A percentile compares a stretch with the other conserved stretches of the same genome.
These are phyloP conservation scores for Bombus vancouverensis DNA, from an alignment of 1,140 invertebrate genomes.

Conservation along the genomic window DNA sequence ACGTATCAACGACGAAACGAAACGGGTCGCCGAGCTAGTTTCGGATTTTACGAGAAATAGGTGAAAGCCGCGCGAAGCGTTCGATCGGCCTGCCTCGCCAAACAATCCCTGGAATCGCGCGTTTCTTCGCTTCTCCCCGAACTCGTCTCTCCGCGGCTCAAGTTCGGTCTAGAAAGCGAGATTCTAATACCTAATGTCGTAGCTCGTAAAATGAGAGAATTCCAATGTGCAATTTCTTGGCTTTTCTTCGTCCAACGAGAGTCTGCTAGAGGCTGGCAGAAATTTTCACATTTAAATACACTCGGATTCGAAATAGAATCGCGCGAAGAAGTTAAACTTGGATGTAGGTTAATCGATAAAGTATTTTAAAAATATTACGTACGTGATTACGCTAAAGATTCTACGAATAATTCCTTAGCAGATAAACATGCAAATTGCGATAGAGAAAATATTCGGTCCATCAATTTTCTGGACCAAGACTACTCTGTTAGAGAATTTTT, in stretches of 20 bases:
- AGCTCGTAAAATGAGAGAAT: neutral
- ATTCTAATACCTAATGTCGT: neutral
- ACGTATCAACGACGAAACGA: neutral
- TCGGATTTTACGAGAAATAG: slow-evolving; percentile 52
- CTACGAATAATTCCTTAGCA: neutral
- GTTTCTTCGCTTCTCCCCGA: neutral
- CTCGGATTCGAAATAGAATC: neutral
- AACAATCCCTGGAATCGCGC: slow-evolving; percentile 49
- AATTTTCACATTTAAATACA: neutral
- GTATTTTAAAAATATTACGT: neutral
- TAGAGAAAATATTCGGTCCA: neutral
- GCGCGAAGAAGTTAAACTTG: neutral
- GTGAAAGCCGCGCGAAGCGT: slow-evolving; percentile 31
- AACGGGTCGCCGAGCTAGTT: neutral
- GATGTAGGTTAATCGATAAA: neutral
- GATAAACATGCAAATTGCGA: neutral
- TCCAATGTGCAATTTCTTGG: neutral
- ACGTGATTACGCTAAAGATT: neutral
- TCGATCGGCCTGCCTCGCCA: slow-evolving; percentile 1
- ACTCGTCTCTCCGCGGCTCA: neutral
- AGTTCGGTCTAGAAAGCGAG: slow-evolving; percentile 2
- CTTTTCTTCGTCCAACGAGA: neutral
- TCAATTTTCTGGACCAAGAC: neutral
- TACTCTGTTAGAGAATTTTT: too few species aligned
- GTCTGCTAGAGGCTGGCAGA: neutral